These are phyloP conservation scores for Gadus chalcogrammus DNA, from an alignment of 2,113 vertebrate species.

Conservation along the genomic window DNA sequence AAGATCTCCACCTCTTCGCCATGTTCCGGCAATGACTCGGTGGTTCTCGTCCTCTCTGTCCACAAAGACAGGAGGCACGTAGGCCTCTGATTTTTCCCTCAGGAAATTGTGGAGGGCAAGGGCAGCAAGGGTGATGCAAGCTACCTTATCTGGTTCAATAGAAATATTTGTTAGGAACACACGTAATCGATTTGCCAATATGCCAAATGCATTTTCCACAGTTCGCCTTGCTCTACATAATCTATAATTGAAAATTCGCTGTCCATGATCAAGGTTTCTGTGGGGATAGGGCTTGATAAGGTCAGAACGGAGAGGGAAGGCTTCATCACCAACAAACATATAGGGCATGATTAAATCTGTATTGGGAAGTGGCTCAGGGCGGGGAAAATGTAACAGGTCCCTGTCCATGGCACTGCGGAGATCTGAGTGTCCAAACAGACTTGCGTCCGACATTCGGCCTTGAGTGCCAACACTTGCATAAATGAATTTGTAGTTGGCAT, in stretches of 20 bases:
- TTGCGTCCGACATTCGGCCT: neutral
- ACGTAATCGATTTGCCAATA: neutral
- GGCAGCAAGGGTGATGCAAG: neutral
- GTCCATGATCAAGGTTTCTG: slow-evolving; percentile 4
- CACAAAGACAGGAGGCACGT: neutral
- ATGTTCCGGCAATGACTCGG: too few relatives aligned
- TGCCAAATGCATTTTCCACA: slow-evolving; percentile 3
- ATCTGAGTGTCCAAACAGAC: neutral
- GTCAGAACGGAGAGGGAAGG: slow-evolving; percentile 5
- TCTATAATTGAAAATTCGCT: slow-evolving; percentile 16
- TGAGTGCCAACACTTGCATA: slow-evolving; percentile 6
- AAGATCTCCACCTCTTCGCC: too few relatives aligned
- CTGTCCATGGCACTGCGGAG: slow-evolving; percentile 10
- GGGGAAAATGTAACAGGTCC: slow-evolving; percentile 9
- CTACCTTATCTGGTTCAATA: neutral
- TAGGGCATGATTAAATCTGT: slow-evolving; percentile 15
- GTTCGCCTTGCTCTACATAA: neutral
- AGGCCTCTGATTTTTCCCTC: neutral
- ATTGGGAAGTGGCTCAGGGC: slow-evolving; percentile 3
- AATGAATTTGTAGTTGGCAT: slow-evolving; percentile 2
- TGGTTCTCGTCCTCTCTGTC: too few relatives aligned
- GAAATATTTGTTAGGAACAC: slow-evolving; percentile 1
- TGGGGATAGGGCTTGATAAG: slow-evolving; percentile 9
- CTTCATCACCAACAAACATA: slow-evolving; percentile 17
- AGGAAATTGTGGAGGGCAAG: slow-evolving; percentile 7